A percentile compares a stretch with the other conserved stretches of the same genome.
Evolutionary conservation across 2,113 vertebrate species (phyloP).

Genomic region (Cottus gobio): DNA sequence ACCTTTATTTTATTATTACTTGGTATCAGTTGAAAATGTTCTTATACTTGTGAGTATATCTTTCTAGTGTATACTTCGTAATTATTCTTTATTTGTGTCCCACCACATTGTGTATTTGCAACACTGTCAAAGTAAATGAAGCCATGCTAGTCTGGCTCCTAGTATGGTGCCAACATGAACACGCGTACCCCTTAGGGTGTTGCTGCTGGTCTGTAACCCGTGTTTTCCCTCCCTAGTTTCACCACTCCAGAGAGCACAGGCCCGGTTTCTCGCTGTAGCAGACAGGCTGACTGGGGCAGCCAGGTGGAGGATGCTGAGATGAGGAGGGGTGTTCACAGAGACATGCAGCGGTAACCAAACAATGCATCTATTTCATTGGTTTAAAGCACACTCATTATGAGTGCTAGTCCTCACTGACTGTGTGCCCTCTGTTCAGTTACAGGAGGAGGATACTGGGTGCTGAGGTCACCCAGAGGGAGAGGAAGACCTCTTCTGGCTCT

Average conservation of each 20-base stretch:
- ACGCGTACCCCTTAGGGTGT: background rate
- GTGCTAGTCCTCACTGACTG: background rate
- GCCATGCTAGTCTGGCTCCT: too few species aligned
- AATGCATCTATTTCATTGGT: background rate
- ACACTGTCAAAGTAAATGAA: too few species aligned
- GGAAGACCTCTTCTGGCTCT: conserved; percentile 89
- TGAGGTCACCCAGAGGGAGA: conserved; percentile 88
- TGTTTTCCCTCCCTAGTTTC: conserved; percentile 82
- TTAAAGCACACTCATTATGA: background rate
- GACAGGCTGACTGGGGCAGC: conserved; percentile 88
- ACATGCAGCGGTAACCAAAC: conserved; percentile 89
- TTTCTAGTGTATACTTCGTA: background rate
- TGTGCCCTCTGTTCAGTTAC: conserved; percentile 82
- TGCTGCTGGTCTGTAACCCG: background rate
- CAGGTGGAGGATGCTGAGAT: conserved; percentile 93
- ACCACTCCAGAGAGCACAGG: conserved; percentile 92
- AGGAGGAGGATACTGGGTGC: conserved; percentile 92
- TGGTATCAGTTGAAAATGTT: background rate
- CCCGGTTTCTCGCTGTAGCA: conserved; percentile 81
- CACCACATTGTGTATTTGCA: too few species aligned
- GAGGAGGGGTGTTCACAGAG: conserved; percentile 87
- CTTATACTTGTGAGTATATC: background rate
- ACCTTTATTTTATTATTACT: background rate
- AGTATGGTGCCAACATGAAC: background rate
- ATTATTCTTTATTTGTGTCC: too few species aligned